A percentile compares a stretch with the other conserved stretches of the same genome.
Evolutionary conservation across 2,888 invertebrate genomes (phyloP).

Genomic region (Callyntrura sp.): DNA sequence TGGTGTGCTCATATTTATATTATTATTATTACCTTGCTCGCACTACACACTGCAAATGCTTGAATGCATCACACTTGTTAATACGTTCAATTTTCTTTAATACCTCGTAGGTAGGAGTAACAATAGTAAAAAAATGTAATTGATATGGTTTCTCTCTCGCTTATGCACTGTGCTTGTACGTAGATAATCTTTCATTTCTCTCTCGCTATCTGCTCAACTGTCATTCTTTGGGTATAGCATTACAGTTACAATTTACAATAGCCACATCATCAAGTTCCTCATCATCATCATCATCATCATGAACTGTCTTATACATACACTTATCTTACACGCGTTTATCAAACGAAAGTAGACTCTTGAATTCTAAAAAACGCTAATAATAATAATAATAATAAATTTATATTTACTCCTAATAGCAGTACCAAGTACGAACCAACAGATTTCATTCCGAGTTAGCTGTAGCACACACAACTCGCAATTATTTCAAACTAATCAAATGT

Average conservation of each 20-base stretch:
- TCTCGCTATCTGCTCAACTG: not conserved
- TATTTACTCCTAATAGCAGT: conserved; percentile 7
- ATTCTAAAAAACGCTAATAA: conserved; percentile 29
- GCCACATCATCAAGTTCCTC: conserved; percentile 4
- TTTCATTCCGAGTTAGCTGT: conserved; percentile 14
- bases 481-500: conserved; percentile 11
- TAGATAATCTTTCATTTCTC: conserved; percentile 28
- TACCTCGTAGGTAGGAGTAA: not conserved
- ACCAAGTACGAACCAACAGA: too few relatives aligned
- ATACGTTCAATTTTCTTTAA: conserved; percentile 20
- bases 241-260: not conserved
- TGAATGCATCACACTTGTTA: not conserved
- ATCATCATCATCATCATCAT: not conserved
- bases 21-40: not conserved
- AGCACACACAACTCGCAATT: not conserved
- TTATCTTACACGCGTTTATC: conserved; percentile 19
- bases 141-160: conserved; percentile 51
- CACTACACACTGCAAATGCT: not conserved
- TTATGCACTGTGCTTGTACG: not conserved
- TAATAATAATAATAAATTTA: not conserved
- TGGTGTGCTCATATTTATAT: not conserved
- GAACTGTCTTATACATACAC: not conserved
- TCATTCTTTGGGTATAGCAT: conserved; percentile 11
- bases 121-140: too few relatives aligned
- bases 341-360: conserved; percentile 12